These are phyloP conservation scores for Chelonus insularis DNA, from an alignment of 1,140 invertebrate species.

Conservation along the genomic window DNA sequence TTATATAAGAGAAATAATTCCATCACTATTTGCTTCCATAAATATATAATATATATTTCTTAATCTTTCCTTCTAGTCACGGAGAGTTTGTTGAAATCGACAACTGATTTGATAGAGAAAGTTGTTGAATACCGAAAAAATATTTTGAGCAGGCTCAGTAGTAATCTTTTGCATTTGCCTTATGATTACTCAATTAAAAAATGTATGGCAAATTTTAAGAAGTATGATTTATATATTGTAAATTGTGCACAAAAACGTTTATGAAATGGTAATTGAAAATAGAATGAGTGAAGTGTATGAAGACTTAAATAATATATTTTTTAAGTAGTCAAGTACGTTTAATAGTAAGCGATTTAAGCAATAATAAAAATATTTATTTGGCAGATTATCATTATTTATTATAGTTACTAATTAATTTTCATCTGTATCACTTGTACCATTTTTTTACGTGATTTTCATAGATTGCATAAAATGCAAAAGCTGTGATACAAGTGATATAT, in stretches of 20 bases:
- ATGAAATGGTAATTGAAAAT: too few relatives aligned
- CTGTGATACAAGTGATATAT: constrained; percentile 9
- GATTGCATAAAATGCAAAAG: constrained; percentile 3
- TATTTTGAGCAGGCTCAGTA: constrained; percentile 2
- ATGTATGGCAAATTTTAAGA: neutral
- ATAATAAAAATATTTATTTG: too few relatives aligned
- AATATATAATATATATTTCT: neutral
- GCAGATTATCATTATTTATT: neutral
- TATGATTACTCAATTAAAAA: neutral
- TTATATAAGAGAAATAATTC: too few relatives aligned
- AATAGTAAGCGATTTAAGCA: too few relatives aligned
- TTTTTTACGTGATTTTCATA: neutral
- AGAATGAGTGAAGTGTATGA: too few relatives aligned
- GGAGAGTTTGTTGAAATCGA: neutral
- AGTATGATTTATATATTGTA: neutral
- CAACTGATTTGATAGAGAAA: neutral
- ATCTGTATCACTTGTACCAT: neutral
- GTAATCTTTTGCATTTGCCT: too few relatives aligned
- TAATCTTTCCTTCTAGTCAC: neutral
- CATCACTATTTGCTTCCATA: too few relatives aligned
- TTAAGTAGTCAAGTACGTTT: too few relatives aligned
- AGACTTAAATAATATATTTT: too few relatives aligned
- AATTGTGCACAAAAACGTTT: too few relatives aligned
- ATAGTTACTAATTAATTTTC: neutral
- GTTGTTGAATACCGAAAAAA: neutral